These are phyloP conservation scores for Deilephila elpenor DNA, from an alignment of 2,888 invertebrate genomes.

Conservation along the genomic window DNA sequence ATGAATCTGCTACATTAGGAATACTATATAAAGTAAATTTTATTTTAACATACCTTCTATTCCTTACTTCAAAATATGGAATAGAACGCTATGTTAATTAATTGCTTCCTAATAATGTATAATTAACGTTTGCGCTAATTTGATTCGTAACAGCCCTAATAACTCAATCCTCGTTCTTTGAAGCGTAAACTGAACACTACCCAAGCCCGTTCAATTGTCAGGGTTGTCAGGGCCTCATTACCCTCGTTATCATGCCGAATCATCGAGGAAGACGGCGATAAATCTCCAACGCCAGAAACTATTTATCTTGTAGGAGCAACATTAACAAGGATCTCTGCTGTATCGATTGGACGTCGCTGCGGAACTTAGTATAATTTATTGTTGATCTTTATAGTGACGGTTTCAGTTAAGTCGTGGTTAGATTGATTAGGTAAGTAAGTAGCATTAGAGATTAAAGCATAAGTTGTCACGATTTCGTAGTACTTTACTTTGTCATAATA, in stretches of 20 bases:
- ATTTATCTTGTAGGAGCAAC: conserved; percentile 32
- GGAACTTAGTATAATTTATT: conserved; percentile 13
- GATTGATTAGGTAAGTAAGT: too few species aligned
- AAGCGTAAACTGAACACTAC: conserved; percentile 11
- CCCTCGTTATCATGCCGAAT: conserved; percentile 59
- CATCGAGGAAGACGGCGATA: conserved; percentile 64
- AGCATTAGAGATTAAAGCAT: too few species aligned
- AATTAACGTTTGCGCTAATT: neutral
- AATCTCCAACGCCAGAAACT: conserved; percentile 54
- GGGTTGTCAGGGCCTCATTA: conserved; percentile 27
- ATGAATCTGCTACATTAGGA: too few species aligned
- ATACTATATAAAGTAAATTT: too few species aligned
- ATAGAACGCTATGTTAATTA: too few species aligned
- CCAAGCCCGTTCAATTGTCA: conserved; percentile 3
- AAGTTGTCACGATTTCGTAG: too few species aligned
- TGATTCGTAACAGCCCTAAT: neutral
- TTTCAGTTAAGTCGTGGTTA: neutral
- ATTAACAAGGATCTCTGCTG: conserved; percentile 33
- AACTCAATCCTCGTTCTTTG: neutral
- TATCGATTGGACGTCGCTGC: conserved; percentile 30
- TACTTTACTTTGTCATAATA: too few species aligned
- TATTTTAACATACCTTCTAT: too few species aligned
- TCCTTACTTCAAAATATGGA: too few species aligned
- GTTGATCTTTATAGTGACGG: neutral
- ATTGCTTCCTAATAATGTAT: neutral